Conservation (phyloP, 2,797 vertebrate genomes). For the Acanthopagrus latus region DNA sequence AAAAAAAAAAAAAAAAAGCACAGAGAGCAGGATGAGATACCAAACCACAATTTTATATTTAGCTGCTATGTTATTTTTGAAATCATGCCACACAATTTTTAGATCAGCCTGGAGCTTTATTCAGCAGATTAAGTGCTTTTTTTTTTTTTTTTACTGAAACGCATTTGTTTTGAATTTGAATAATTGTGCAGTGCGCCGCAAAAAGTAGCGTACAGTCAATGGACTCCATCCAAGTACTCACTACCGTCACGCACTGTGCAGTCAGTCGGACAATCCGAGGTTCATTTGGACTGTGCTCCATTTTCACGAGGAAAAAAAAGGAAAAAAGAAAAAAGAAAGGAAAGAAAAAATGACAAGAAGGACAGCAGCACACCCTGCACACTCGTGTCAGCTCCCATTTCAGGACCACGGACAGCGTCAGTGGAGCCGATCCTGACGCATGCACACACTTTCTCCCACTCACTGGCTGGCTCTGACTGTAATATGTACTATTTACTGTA, state of each 20-base stretch:
- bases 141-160: background rate
- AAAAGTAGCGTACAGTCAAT: background rate
- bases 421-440: background rate
- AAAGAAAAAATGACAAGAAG: background rate
- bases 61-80: background rate
- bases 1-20: background rate
- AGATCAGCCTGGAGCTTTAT: background rate
- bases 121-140: background rate
- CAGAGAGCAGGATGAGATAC: background rate
- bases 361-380: constrained; percentile 2
- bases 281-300: background rate
- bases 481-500: background rate
- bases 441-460: background rate
- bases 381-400: constrained; percentile 19
- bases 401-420: constrained; percentile 68
- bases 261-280: background rate
- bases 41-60: background rate
- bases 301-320: background rate
- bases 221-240: background rate
- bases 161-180: accelerated
- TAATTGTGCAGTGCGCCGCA: background rate
- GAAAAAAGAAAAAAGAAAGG: too few relatives aligned
- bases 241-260: background rate
- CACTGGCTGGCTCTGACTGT: background rate
- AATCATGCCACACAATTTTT: background rate